These are phyloP conservation scores for Noctua fimbriata DNA, from an alignment of 2,888 invertebrate genomes.

Conservation along the genomic window DNA sequence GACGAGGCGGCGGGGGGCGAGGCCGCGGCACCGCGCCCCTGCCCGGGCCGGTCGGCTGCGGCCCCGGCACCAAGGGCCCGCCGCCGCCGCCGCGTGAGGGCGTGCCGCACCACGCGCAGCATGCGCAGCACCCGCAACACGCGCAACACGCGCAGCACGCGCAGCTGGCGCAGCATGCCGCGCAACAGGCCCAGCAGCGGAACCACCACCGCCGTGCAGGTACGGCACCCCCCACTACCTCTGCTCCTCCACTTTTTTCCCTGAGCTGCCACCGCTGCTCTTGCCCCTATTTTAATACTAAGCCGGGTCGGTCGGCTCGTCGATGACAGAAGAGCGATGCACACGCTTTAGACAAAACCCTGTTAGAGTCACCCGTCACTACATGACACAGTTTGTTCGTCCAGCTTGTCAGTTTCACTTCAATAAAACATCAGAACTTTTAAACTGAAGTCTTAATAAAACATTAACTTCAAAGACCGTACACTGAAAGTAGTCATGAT, in stretches of 20 bases:
- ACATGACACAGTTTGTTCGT: slow-evolving; percentile 55
- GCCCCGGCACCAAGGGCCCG: slow-evolving; percentile 62
- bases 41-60: slow-evolving; percentile 70
- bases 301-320: slow-evolving; percentile 71
- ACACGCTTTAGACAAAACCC: slow-evolving; percentile 56
- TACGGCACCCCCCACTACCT: slow-evolving; percentile 70
- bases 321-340: slow-evolving; percentile 56
- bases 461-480: slow-evolving; percentile 24
- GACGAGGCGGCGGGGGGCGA: slow-evolving; percentile 73
- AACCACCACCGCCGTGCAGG: slow-evolving; percentile 88
- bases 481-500: slow-evolving; percentile 44
- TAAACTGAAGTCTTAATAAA: slow-evolving; percentile 16
- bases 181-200: slow-evolving; percentile 77
- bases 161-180: slow-evolving; percentile 67
- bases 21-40: slow-evolving; percentile 74
- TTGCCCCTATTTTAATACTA: slow-evolving; percentile 69
- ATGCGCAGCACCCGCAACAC: slow-evolving; percentile 70
- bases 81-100: slow-evolving; percentile 66
- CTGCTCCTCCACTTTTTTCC: slow-evolving; percentile 50
- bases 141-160: slow-evolving; percentile 69
- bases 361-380: slow-evolving; percentile 48
- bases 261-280: slow-evolving; percentile 60
- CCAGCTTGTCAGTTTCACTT: slow-evolving; percentile 57
- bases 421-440: slow-evolving; percentile 33
- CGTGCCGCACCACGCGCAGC: slow-evolving; percentile 67